Evolutionary conservation across 2,797 vertebrate species (phyloP).

Genomic region (Tokudaia muenninki): DNA sequence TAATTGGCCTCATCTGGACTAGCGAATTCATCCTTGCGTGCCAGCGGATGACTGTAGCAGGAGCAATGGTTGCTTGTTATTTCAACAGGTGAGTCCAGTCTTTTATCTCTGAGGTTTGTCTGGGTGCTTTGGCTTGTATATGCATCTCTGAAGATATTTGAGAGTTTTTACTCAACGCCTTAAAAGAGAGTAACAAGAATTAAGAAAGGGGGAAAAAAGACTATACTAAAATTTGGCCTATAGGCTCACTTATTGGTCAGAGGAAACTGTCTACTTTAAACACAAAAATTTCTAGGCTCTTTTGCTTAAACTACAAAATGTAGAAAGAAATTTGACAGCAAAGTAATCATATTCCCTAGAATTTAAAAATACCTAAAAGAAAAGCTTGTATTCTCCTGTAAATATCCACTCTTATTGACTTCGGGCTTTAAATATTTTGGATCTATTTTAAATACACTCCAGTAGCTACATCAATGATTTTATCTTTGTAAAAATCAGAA

Average conservation of each 20-base stretch:
- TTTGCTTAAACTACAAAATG: slow-evolving; percentile 34
- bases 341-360: neutral
- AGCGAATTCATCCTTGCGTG: slow-evolving; percentile 90
- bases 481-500: slow-evolving; percentile 9
- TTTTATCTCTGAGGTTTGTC: neutral
- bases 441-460: neutral
- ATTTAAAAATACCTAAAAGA: neutral
- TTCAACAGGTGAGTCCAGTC: slow-evolving; percentile 88
- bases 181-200: neutral
- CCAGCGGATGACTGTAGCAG: slow-evolving; percentile 89
- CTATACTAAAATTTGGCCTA: neutral
- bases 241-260: neutral
- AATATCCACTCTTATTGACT: neutral
- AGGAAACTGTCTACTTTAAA: neutral
- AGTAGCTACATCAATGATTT: neutral
- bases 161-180: neutral
- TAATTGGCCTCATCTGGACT: slow-evolving; percentile 90
- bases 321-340: neutral
- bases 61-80: slow-evolving; percentile 87
- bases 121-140: neutral
- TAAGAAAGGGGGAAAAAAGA: neutral
- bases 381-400: neutral
- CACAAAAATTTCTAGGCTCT: neutral
- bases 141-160: neutral
- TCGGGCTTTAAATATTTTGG: neutral